These are phyloP conservation scores for Eupelmus urozonus DNA, from an alignment of 2,888 invertebrate genomes.

Conservation along the genomic window DNA sequence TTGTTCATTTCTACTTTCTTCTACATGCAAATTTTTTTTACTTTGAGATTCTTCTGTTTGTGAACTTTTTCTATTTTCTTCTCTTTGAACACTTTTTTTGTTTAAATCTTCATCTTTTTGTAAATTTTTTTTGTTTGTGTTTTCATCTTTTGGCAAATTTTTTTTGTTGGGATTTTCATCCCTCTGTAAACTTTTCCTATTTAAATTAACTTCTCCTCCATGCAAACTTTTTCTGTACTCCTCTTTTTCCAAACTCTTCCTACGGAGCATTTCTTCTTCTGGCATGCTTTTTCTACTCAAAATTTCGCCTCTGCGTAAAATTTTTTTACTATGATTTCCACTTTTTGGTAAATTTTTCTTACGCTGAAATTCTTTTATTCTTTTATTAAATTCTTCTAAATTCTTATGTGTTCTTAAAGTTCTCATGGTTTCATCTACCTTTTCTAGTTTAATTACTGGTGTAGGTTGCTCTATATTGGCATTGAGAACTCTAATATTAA, in stretches of 20 bases:
- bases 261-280: conserved; percentile 10
- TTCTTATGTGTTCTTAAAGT: conserved; percentile 67
- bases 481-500: conserved; percentile 60
- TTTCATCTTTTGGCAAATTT: not conserved
- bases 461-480: conserved; percentile 7
- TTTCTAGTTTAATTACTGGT: conserved; percentile 56
- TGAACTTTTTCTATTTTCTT: conserved; percentile 7
- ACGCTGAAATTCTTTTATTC: conserved; percentile 41
- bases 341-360: conserved; percentile 10
- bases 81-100: conserved; percentile 9
- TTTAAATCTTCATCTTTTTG: not conserved
- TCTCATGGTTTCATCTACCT: conserved; percentile 62
- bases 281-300: not conserved
- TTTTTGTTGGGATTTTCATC: conserved; percentile 12
- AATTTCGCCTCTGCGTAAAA: conserved; percentile 9
- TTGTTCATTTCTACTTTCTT: not conserved
- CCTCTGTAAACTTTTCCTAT: conserved; percentile 6
- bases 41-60: not conserved
- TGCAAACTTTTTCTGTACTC: no score
- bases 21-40: not conserved
- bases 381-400: conserved; percentile 52
- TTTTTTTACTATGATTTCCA: conserved; percentile 22
- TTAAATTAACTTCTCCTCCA: not conserved
- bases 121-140: not conserved
- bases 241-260: conserved; percentile 24